Base-by-base conservation (phyloP, 2,888 invertebrate genomes). In the Linyphia triangularis region DNA sequence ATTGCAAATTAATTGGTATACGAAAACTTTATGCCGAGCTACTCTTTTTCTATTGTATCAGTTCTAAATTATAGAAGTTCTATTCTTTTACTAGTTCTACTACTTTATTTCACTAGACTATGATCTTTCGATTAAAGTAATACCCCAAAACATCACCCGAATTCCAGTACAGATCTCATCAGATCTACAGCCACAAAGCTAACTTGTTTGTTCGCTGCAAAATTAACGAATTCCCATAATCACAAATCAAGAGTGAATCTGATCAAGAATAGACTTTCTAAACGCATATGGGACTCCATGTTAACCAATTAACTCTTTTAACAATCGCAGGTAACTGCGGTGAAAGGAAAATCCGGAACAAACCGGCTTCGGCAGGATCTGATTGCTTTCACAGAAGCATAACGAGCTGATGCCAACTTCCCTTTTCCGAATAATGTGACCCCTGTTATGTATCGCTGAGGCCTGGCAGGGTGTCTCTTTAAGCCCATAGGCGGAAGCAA, bases 221-320 rank as follows among this genome's bases (percentile, higher is more conserved):
- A n/a, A n/a, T 51, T 51, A 51, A 16, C 51, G 51, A 51, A 51
- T n/a, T n/a, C n/a, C 5, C 51, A 51, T n/a, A 16, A 13, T n/a
- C n/a, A 51, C 51, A 51, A 51, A 16, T n/a, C 2, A 13, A 13
- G 16, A 51, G 4, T 51, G 51, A n/a, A n/a, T n/a, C n/a, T n/a
- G n/a, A n/a, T n/a, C n/a, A n/a, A n/a, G 51, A 51, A 51, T 51
- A 51, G n/a, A 51, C 51, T 51, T 51, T 51, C 51, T n/a, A n/a
- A n/a, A n/a, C 9, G 33, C 33, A 6, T 4, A 6, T 51, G 13
- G 51, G 13, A 5, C 51, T 51, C 4, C 9, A 51, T 51, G 51
- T 51, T 51, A n/a, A 51, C 51, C 51, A 51, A 51, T 51, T 51
- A 51, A 51, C 51, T 51, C 51, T 51, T 51, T 51, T 51, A 51